Percentiles rank a stretch among this genome's conserved stretches.
phyloP scores from a whole-genome alignment of 1,140 invertebrate species.

The Drosophila parabipectinata region DNA sequence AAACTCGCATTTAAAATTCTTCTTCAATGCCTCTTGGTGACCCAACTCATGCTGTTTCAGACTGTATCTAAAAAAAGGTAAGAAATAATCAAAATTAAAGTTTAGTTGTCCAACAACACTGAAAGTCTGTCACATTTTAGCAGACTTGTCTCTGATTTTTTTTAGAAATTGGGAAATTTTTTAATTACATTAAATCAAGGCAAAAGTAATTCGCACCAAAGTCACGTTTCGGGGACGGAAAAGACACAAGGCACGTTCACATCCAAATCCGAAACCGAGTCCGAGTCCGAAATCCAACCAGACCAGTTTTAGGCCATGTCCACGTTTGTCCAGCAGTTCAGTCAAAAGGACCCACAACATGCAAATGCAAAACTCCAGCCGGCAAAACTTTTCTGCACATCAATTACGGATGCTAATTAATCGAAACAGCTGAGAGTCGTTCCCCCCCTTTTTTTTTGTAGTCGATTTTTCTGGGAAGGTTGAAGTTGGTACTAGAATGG shows the following conservation, averaged over 20 bases:
- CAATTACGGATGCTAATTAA: constrained; percentile 83
- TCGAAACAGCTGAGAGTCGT: constrained; percentile 67
- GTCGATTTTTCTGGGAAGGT: background rate
- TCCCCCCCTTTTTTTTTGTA: background rate
- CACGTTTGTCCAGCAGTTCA: constrained; percentile 55
- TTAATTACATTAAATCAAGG: constrained; percentile 83
- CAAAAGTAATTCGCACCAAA: constrained; percentile 81
- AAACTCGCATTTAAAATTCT: constrained; percentile 40
- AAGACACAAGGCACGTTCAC: constrained; percentile 57
- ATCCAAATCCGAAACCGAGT: constrained; percentile 21
- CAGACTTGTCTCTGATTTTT: constrained; percentile 14
- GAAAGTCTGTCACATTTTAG: constrained; percentile 26
- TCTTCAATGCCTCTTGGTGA: constrained; percentile 30
- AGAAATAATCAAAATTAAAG: constrained; percentile 12
- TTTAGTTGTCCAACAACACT: background rate
- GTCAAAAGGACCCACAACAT: constrained; percentile 56
- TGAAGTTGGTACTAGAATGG: background rate
- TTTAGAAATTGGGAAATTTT: constrained; percentile 66
- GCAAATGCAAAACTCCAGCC: constrained; percentile 58
- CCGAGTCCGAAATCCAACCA: constrained; percentile 20
- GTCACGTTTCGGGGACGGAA: constrained; percentile 64
- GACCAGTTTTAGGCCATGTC: constrained; percentile 29
- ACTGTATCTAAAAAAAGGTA: constrained; percentile 53
- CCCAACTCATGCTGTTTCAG: constrained; percentile 53
- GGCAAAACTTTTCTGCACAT: constrained; percentile 77